Evolutionary conservation across 2,888 invertebrate species (phyloP), one percentile per base, ranked within the genome.

Genomic region (Noctua janthe): DNA sequence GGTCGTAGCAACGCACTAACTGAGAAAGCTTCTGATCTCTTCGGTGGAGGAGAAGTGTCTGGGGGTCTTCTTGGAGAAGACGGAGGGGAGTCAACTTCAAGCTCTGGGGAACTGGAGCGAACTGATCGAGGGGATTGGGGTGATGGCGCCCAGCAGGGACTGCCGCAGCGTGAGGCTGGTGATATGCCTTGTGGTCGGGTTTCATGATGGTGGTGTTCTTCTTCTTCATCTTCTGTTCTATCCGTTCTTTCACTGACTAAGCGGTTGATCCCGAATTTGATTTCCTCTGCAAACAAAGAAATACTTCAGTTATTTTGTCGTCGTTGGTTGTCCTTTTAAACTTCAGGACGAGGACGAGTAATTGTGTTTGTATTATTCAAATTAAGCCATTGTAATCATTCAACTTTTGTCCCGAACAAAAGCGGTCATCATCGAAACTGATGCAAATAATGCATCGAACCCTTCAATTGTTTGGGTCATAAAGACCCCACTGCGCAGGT

Each of bases 191-290:
- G 95, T 56, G 93, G 94, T 92, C 95, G 93, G 64, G 94, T 92
- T 67, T 94, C 93, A 82, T 94, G 93, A 86, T 97, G 94, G 86
- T 96, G 94, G 87, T 95, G 97, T 86, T 97, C 97, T 88, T 97
- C 97, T 90, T 97, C 97, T 86, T 97, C 97, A 85, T 98, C 98
- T 75, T 98, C 98, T 49, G 97, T 97, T 71, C 97, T 97, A 87
- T 97, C 97, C 51, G 97, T 97, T 66, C 97, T 97, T 88, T 97
- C 97, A 35, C 97, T 97, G 56, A 99, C 98, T 89, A 99, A 96
- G 82, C 99, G 98, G 94, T 98, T 98, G 91, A 99, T 98, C 82
- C 99, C 98, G 91, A 99, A 99, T 91, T 98, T 98, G 91, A 99
- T 98, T 93, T 98, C 98, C 92, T 98, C 99, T 98, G 98, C 7